A percentile compares a stretch with the other conserved stretches of the same genome.
Evolutionary conservation across 1,140 invertebrate genomes (phyloP).

Genomic region (Cydia strobilella): DNA sequence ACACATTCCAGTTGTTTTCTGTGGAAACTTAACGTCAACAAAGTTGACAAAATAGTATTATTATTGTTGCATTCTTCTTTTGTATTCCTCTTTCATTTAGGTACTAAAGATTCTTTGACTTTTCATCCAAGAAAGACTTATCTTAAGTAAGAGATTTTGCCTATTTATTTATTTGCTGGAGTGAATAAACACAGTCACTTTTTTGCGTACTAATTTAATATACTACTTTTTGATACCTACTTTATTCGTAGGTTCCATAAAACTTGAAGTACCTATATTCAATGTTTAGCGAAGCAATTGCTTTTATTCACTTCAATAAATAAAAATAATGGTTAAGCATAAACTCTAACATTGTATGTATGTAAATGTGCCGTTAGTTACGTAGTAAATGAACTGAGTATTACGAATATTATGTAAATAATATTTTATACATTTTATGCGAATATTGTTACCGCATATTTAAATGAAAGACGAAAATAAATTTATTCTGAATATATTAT

Average conservation of each 20-base stretch:
- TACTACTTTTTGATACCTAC: not conserved
- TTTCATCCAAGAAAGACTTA: conserved; percentile 71
- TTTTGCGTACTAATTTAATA: not conserved
- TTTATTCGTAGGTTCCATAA: conserved; percentile 43
- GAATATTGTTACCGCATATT: conserved; percentile 45
- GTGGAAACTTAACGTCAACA: too few species aligned
- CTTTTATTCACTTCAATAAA: not conserved
- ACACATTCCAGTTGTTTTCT: not conserved
- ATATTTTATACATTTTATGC: conserved; percentile 49
- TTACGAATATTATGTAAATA: conserved; percentile 56
- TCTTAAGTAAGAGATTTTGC: conserved; percentile 47
- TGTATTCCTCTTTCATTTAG: not conserved
- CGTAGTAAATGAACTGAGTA: conserved; percentile 61
- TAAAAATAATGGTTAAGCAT: not conserved
- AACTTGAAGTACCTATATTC: not conserved
- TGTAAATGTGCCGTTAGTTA: conserved; percentile 63
- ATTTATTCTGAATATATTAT: conserved; percentile 38
- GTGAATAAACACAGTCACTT: not conserved
- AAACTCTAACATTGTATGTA: not conserved
- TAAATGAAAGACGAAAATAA: conserved; percentile 52
- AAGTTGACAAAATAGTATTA: not conserved
- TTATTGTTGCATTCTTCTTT: not conserved
- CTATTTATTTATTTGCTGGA: conserved; percentile 54
- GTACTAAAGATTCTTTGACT: conserved; percentile 44
- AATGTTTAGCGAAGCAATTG: not conserved